These are phyloP conservation scores for Montipora capitata DNA, from an alignment of 92 coral and sea anemone genomes.

Conservation along the genomic window DNA sequence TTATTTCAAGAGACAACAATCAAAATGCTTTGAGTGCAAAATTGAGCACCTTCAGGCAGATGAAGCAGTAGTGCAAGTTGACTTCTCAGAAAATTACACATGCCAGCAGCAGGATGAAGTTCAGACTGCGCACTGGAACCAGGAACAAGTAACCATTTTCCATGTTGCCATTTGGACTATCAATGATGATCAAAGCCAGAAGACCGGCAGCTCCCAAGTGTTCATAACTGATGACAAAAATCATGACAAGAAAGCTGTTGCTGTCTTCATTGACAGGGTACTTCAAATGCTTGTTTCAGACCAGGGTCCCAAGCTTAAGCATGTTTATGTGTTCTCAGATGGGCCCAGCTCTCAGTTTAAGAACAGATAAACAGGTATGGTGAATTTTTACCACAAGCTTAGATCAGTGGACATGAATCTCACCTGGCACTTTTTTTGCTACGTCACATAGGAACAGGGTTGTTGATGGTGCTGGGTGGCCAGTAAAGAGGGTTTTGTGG, in stretches of 20 bases:
- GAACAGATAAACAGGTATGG: slow-evolving; percentile 48
- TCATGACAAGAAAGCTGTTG: slow-evolving; percentile 70
- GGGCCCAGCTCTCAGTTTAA: slow-evolving; percentile 80
- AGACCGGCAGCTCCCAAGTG: slow-evolving; percentile 3
- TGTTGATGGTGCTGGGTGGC: slow-evolving; percentile 45
- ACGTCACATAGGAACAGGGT: slow-evolving; percentile 75
- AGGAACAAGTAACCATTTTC: slow-evolving; percentile 60
- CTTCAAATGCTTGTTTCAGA: slow-evolving; percentile 47
- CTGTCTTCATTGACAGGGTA: slow-evolving; percentile 64
- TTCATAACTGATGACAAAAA: background rate
- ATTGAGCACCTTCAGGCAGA: slow-evolving; percentile 8
- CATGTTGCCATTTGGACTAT: slow-evolving; percentile 76
- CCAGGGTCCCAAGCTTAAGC: slow-evolving; percentile 45
- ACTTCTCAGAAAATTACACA: background rate
- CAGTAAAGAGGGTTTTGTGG: slow-evolving; percentile 66
- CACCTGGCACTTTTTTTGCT: slow-evolving; percentile 71
- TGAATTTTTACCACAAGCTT: slow-evolving; percentile 20
- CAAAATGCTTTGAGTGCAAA: slow-evolving; percentile 64
- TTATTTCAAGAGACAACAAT: slow-evolving; percentile 67
- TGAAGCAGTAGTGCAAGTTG: too few species aligned
- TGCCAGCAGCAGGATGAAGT: slow-evolving; percentile 76
- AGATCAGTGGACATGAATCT: slow-evolving; percentile 15
- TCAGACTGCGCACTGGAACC: slow-evolving; percentile 51
- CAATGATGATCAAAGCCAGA: slow-evolving; percentile 25
- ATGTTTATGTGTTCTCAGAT: slow-evolving; percentile 72